Evolutionary conservation across 2,888 invertebrate genomes (phyloP).

Genomic region (Mallateleia sp.): DNA sequence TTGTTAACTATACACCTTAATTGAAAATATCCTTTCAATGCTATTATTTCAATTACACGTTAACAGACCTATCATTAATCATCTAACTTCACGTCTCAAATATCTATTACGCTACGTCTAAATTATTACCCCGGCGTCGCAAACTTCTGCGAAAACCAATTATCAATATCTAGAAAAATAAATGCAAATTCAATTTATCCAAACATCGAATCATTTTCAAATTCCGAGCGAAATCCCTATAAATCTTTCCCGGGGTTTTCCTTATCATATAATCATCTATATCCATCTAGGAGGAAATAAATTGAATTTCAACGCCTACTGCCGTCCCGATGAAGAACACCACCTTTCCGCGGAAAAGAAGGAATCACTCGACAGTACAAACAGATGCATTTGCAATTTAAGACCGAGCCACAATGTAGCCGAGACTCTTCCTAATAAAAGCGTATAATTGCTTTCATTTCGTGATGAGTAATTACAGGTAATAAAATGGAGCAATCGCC

Average conservation of each 20-base stretch:
- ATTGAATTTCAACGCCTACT: conserved; percentile 61
- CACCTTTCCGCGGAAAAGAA: conserved; percentile 5
- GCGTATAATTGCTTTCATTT: conserved; percentile 42
- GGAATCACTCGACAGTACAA: conserved; percentile 53
- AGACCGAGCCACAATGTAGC: conserved; percentile 36
- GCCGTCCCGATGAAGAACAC: conserved; percentile 24
- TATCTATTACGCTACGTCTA: conserved; percentile 35
- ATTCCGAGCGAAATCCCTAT: conserved; percentile 50
- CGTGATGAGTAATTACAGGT: conserved; percentile 34
- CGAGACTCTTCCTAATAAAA: conserved; percentile 33
- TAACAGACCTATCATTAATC: conserved; percentile 34
- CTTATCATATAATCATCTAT: conserved; percentile 60
- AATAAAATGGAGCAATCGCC: conserved; percentile 41
- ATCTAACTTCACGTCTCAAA: conserved; percentile 26
- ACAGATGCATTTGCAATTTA: conserved; percentile 53
- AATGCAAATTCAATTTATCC: conserved; percentile 61
- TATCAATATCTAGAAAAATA: conserved; percentile 47
- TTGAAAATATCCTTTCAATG: conserved; percentile 38
- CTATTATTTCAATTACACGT: conserved; percentile 52
- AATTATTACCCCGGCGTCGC: conserved; percentile 24
- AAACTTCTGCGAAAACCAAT: conserved; percentile 49
- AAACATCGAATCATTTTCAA: conserved; percentile 56
- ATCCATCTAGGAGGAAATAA: conserved; percentile 59
- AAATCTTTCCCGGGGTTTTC: conserved; percentile 38
- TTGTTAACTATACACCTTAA: conserved; percentile 7